Evolutionary conservation across 1,140 invertebrate species (phyloP), one percentile per base, ranked within the genome.

Genomic region (Musca vetustissima): DNA sequence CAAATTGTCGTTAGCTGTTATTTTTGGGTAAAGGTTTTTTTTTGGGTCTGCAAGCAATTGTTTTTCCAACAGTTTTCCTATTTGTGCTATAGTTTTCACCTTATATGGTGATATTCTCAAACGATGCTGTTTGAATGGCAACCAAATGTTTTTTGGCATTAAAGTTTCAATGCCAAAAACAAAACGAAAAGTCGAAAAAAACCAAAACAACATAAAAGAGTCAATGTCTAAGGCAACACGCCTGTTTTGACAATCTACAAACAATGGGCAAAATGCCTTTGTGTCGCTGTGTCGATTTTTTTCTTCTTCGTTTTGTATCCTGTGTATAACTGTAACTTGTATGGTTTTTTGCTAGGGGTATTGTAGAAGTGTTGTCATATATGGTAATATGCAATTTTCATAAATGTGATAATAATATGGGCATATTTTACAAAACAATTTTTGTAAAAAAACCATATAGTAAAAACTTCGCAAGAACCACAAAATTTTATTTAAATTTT

Each of bases 361-460:
- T 43, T 43, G 6, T 43, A 11, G 57, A 61, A 61, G 57, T 61
- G 57, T 61, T 36, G 57, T 61, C 57, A 61, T 61, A 61, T 61
- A 61, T 61, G 57, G 57, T 14, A 36, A 61, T 61, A 61, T 61
- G 57, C 57, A 61, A 61, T 61, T 61, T 61, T 61, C 57, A 61
- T 61, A 61, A 61, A 61, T 61, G 57, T 61, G 57, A n/a, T 61
- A 61, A 61, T 61, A 36, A 36, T 61, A 61, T 61, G 57, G 57
- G 57, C 57, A 61, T 61, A 61, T 61, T 21, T 61, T 36, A 4
- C 8, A 28, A 24, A 21, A 59, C 25, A 17, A 28, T 59, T 28
- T 57, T 9, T 11, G 17, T 52, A 19, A 52, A 52, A 49, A 49
- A 49, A 4, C 4, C 28, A 32, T 4, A 32, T 4, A 32, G 28